Evolutionary conservation across 1,140 invertebrate species (phyloP).

Genomic region (Dryas iulia): DNA sequence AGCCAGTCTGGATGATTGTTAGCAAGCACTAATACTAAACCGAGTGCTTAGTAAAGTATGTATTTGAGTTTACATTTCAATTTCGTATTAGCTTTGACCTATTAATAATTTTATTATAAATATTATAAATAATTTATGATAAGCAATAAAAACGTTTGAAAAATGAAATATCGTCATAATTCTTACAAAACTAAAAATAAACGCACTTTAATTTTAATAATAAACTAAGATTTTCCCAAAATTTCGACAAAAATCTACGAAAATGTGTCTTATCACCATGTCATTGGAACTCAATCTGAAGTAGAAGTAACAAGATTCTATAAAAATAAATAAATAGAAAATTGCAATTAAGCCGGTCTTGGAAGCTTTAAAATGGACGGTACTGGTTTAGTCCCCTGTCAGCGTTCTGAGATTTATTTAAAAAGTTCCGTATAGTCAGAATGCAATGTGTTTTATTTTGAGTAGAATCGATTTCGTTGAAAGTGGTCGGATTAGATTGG

Average conservation of each 20-base stretch:
- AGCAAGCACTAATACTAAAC: constrained; percentile 14
- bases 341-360: constrained; percentile 23
- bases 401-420: constrained; percentile 61
- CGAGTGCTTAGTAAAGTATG: neutral
- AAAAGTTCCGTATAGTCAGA: constrained; percentile 49
- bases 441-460: constrained; percentile 42
- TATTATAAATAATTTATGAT: too few species aligned
- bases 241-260: neutral
- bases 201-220: neutral
- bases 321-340: constrained; percentile 8
- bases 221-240: neutral
- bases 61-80: neutral
- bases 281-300: neutral
- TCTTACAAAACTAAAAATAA: too few species aligned
- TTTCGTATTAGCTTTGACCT: neutral
- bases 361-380: constrained; percentile 27
- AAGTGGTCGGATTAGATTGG: constrained; percentile 18
- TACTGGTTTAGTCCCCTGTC: constrained; percentile 59
- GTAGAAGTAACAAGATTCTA: neutral
- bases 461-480: constrained; percentile 38
- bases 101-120: neutral
- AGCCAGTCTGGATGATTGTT: constrained; percentile 15
- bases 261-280: neutral
- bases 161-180: too few species aligned
- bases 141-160: too few species aligned